These are phyloP conservation scores for Ciona savignyi DNA, from an alignment of 23 tunicate genomes.

Conservation along the genomic window DNA sequence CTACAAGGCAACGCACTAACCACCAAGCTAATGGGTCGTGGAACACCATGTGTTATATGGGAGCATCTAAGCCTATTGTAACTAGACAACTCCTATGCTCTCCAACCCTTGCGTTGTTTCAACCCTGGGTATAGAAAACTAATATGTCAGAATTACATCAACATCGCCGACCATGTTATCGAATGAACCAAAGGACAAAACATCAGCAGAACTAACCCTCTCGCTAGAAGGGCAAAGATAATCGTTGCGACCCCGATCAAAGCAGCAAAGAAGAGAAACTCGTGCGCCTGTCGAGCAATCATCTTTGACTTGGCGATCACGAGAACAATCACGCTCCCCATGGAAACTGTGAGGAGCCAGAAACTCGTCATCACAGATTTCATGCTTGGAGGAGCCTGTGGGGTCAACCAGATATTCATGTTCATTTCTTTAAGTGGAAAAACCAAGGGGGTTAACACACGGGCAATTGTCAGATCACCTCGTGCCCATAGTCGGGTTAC, in stretches of 20 bases:
- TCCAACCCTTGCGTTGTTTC: too few species aligned
- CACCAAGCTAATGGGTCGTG: too few species aligned
- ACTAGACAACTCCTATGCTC: too few species aligned
- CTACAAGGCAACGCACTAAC: too few species aligned
- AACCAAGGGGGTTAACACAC: not conserved
- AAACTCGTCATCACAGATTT: slow-evolving; percentile 67
- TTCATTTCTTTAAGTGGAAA: not conserved
- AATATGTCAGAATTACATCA: not conserved
- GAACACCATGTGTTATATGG: too few species aligned
- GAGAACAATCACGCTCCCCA: slow-evolving; percentile 62
- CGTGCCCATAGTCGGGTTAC: too few species aligned
- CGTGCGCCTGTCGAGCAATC: slow-evolving; percentile 57
- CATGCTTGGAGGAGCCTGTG: slow-evolving; percentile 72
- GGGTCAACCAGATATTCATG: not conserved
- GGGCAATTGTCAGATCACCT: too few species aligned
- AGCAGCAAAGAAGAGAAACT: slow-evolving; percentile 50
- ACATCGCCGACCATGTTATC: not conserved
- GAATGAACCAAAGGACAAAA: not conserved
- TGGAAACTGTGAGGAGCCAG: slow-evolving; percentile 63
- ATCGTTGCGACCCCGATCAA: slow-evolving; percentile 44
- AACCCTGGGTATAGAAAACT: not conserved
- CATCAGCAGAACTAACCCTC: slow-evolving; percentile 20
- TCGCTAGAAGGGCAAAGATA: slow-evolving; percentile 37
- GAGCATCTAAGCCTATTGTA: too few species aligned
- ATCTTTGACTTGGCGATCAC: slow-evolving; percentile 33